These are phyloP conservation scores for Apodemia hepburni DNA, from an alignment of 2,888 invertebrate genomes.

Conservation along the genomic window DNA sequence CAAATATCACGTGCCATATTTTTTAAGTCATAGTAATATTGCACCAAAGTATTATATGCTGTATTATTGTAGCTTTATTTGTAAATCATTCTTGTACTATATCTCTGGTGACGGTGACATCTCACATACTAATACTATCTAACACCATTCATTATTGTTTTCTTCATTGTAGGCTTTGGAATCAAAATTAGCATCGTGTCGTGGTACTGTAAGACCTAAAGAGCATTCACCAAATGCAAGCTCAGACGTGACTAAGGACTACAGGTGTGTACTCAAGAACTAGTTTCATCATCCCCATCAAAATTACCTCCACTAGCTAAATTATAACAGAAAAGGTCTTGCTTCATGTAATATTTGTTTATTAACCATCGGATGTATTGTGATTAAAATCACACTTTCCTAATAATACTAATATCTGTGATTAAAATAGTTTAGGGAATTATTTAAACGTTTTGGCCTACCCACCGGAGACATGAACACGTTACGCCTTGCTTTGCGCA, in stretches of 20 bases:
- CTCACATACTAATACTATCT: constrained; percentile 63
- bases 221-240: constrained; percentile 73
- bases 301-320: constrained; percentile 34
- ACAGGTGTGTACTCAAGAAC: constrained; percentile 79
- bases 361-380: constrained; percentile 43
- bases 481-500: constrained; percentile 41
- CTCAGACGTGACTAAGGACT: constrained; percentile 77
- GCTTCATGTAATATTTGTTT: constrained; percentile 38
- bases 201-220: constrained; percentile 79
- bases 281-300: constrained; percentile 41
- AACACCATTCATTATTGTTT: constrained; percentile 74
- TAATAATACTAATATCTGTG: constrained; percentile 71
- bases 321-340: constrained; percentile 26
- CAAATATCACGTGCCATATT: constrained; percentile 2
- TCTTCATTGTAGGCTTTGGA: constrained; percentile 84
- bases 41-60: neutral
- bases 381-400: constrained; percentile 62
- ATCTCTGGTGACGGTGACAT: constrained; percentile 28
- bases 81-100: constrained; percentile 5
- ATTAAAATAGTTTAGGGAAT: constrained; percentile 60
- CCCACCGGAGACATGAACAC: constrained; percentile 54
- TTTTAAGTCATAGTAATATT: neutral
- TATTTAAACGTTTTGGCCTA: constrained; percentile 53
- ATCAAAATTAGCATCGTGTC: constrained; percentile 84
- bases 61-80: constrained; percentile 6